Evolutionary conservation across 1,140 invertebrate species (phyloP), one percentile per base, ranked within the genome.

Genomic region (Brachionus rubens): DNA sequence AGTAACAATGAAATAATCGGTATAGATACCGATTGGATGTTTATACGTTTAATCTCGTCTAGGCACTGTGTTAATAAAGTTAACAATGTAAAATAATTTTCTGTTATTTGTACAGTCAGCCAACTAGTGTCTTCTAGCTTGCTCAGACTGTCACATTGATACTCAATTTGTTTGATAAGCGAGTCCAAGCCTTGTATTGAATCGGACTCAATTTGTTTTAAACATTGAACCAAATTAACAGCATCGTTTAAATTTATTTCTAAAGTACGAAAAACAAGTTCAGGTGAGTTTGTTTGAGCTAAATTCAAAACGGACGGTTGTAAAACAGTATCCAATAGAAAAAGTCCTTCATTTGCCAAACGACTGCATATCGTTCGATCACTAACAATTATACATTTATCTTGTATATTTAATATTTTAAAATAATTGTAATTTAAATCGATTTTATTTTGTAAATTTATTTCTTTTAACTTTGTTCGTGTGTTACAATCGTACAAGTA

Each of bases 341-440:
- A 50, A 0, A 54, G 28, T 21, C 68, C 68, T 72, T 72, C 68
- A 26, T 54, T 41, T 0, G 68, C 68, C 46, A 72, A 48, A 36
- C 68, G 68, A 50, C 68, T 54, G 68, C 68, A 72, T 30, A 72
- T 54, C 19, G 68, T 72, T 48, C 36, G 43, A 14, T 72, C 50
- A 16, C 68, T 54, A 6, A 72, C 68, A 19, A 72, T 40, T n/a
- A 72, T 48, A 36, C 68, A 72, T 54, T 72, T 72, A 21, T 72
- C 68, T 36, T 72, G 46, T 19, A 72, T 54, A 33, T 72, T 72
- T 1, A 40, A 16, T 36, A 72, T 52, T 41, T 41, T 21, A 26
- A 65, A 43, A 65, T 30, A 65, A 65, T 65, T 65, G 12, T 59
- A 33, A 2, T 59, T 19, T n/a, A 65, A 65, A 43, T 65, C 40